A percentile compares a stretch with the other conserved stretches of the same genome.
Conservation (phyloP, 2,888 invertebrate genomes). For the Tolmerus cingulatus region DNA sequence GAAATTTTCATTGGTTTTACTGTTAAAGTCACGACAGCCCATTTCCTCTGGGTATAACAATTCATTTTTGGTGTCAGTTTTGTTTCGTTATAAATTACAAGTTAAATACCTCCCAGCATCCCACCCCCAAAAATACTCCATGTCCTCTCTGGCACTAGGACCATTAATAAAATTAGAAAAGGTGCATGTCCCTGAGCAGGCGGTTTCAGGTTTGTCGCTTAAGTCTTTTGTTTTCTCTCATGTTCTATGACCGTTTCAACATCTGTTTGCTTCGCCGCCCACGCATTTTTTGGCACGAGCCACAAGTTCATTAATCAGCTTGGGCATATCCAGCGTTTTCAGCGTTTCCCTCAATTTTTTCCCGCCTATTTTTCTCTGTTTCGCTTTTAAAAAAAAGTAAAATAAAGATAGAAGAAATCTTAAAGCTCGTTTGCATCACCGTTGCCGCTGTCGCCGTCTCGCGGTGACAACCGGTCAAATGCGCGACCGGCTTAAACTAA, state of each 20-base stretch:
- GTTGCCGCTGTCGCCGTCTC: background rate
- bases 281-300: slow-evolving; percentile 26
- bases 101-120: background rate
- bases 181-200: slow-evolving; percentile 17
- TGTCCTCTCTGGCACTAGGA: background rate
- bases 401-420: background rate
- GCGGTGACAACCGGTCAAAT: background rate
- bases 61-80: background rate
- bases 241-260: slow-evolving; percentile 17
- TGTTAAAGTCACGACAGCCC: background rate
- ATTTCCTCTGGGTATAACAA: background rate
- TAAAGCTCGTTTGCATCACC: background rate
- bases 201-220: slow-evolving; percentile 14
- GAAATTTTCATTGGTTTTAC: background rate
- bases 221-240: slow-evolving; percentile 18
- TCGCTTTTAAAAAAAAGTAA: background rate
- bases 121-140: background rate
- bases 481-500: background rate
- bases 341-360: background rate
- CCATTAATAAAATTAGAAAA: slow-evolving; percentile 4
- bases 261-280: slow-evolving; percentile 1
- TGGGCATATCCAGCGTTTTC: background rate
- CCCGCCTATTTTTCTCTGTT: background rate
- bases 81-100: background rate
- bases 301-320: slow-evolving; percentile 28